Evolutionary conservation across 2,888 invertebrate genomes (phyloP), one percentile per base, ranked within the genome.

Genomic region (Pyralis farinalis): DNA sequence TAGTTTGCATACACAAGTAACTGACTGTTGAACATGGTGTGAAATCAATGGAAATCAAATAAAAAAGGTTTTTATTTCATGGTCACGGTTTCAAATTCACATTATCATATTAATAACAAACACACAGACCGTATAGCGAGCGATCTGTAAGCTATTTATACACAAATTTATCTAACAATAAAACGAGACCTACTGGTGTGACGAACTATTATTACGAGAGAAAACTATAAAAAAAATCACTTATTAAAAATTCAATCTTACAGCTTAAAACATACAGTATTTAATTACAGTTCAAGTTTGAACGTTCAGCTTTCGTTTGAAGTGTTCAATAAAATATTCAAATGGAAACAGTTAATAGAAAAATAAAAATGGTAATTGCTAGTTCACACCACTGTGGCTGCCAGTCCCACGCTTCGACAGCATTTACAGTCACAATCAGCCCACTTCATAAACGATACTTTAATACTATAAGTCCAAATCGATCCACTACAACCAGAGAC

Each of bases 301-400:
- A 29, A 29, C 8, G 35, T 27, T 41, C 9, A 12, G 9, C 20
- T 33, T 33, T 37, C 10, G 31, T 55, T 58, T 60, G 47, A 63
- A 75, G 73, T 70, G 64, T 58, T 64, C 59, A 61, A 77, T 79
- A 78, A 76, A 77, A 72, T 71, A 62, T 71, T 63, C 52, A 60
- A 64, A 66, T 58, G 51, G 48, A 47, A 50, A 53, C 51, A 47
- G 56, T 54, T 46, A 63, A 75, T 70, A 68, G 67, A 79, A 78
- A 67, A 72, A 77, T 79, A 82, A 75, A 73, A 69, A 78, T 74
- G 70, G 59, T 74, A 67, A 79, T 75, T 60, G 60, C 54, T 55
- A 66, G 76, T 80, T 83, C 81, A 80, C 80, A 79, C 80, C 66
- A 63, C 58, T 56, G 57, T 63, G 67, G 63, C 55, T 61, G 51